phyloP scores from a whole-genome alignment of 2,113 vertebrate species.

The Erinaceus europaeus region DNA sequence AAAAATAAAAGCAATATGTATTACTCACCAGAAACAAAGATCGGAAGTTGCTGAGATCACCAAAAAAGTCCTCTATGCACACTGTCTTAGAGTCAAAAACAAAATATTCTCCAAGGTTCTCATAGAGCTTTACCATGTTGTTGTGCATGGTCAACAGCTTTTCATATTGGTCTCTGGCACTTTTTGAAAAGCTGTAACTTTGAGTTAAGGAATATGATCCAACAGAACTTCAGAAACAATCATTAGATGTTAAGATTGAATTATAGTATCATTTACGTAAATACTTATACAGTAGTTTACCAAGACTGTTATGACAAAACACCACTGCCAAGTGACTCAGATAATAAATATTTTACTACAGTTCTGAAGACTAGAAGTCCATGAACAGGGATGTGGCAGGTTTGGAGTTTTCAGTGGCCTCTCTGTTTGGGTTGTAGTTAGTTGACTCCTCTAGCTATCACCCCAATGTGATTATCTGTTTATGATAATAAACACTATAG shows the following conservation, averaged over 20 bases:
- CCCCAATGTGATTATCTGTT: too few species aligned
- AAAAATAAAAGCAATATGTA: neutral
- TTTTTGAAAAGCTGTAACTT: conserved; percentile 92
- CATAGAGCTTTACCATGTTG: conserved; percentile 96
- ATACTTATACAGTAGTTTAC: neutral
- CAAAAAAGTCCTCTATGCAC: conserved; percentile 95
- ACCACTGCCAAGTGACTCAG: too few species aligned
- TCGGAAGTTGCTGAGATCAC: conserved; percentile 92
- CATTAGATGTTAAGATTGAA: conserved; percentile 32
- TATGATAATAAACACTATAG: too few species aligned
- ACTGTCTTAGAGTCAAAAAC: conserved; percentile 91
- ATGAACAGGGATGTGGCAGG: neutral
- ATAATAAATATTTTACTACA: conserved; percentile 25
- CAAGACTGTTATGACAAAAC: neutral
- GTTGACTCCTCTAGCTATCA: neutral
- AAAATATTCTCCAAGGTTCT: conserved; percentile 92
- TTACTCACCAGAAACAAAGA: conserved; percentile 94
- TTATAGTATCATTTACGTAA: conserved; percentile 18
- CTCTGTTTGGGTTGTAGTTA: neutral
- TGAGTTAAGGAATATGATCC: conserved; percentile 86
- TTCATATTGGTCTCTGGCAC: conserved; percentile 93
- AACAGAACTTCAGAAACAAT: neutral
- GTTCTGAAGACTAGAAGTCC: neutral
- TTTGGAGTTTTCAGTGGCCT: neutral
- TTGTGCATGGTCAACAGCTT: conserved; percentile 95